Evolutionary conservation across 2,113 vertebrate genomes (phyloP), one percentile per base, ranked within the genome.

Genomic region (Caranx melampygus): DNA sequence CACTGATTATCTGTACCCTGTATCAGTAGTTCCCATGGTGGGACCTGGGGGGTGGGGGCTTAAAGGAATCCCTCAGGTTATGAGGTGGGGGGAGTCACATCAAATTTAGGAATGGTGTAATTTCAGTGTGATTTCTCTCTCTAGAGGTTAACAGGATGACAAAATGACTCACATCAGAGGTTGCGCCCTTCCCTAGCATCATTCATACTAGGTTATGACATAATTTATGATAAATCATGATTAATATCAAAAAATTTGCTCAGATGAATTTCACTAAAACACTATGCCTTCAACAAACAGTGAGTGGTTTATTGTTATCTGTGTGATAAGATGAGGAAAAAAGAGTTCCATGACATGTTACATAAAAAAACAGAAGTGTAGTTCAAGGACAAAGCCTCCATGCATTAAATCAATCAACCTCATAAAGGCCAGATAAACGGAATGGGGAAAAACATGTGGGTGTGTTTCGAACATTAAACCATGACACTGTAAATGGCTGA

Each of bases 361-460:
- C 75, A 85, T 84, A 86, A 77, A 82, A 61, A 78, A 62, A 49
- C 35, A 81, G 2, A 79, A 70, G 78, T 67, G 76, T 77, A 71
- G 79, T 91, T 88, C 85, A 93, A 92, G 90, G 88, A 91, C 91
- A 91, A 89, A 85, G 75, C 64, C 60, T 89, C 59, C 51, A 72
- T 73, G 66, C 79, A 88, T 88, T 78, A 80, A 80, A 89, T 85
- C 78, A 88, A 84, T 89, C 77, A 70, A 42, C 44, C 60, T 84
- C 49, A 78, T 57, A 85, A 49, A 68, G 72, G 69, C 18, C 16
- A 75, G 51, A 88, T 73, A 74, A 52, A 81, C 21, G 74, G 73
- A 87, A 80, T 42, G 42, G 64, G 76, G 59, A 15, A 66, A 72
- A 85, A 77, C 80, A 90, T 84, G 87, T 86, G 87, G 82, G 84